phyloP scores from a whole-genome alignment of 1,140 invertebrate species.

The Goniozus legneri region DNA sequence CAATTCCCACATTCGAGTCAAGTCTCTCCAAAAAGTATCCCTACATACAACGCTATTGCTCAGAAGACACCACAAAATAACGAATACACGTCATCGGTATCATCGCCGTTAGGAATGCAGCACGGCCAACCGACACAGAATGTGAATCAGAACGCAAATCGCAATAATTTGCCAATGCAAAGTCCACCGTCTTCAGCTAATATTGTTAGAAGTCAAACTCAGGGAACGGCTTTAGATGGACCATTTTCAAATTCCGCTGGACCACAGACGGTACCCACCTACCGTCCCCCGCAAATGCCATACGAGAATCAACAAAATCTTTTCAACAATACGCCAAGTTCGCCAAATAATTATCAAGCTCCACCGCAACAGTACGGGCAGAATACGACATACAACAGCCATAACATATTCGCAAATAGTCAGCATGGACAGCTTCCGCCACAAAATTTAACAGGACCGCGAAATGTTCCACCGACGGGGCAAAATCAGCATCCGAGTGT shows the following conservation, averaged over 20 bases:
- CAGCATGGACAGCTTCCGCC: slow-evolving; percentile 16
- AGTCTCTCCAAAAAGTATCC: not conserved
- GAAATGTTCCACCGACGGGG: not conserved
- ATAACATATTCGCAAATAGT: slow-evolving; percentile 21
- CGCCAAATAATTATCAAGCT: not conserved
- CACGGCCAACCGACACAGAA: too few relatives aligned
- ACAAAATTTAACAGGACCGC: slow-evolving; percentile 5
- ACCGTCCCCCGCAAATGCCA: too few relatives aligned
- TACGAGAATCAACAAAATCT: slow-evolving; percentile 10
- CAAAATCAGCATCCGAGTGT: slow-evolving; percentile 4
- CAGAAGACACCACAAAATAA: not conserved
- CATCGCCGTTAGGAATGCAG: not conserved
- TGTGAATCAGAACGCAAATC: not conserved
- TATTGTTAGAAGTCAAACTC: not conserved
- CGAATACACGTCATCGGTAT: too few relatives aligned
- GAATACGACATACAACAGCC: slow-evolving; percentile 15
- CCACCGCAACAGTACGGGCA: not conserved
- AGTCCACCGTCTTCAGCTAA: not conserved
- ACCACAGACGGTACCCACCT: too few relatives aligned
- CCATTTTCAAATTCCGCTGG: too few relatives aligned
- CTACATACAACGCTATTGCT: not conserved
- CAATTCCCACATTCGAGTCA: not conserved
- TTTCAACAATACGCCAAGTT: not conserved
- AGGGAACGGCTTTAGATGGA: not conserved
- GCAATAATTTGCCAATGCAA: not conserved